Conservation (phyloP, 2,888 invertebrate species). For the Archaeoteleia sp. region DNA sequence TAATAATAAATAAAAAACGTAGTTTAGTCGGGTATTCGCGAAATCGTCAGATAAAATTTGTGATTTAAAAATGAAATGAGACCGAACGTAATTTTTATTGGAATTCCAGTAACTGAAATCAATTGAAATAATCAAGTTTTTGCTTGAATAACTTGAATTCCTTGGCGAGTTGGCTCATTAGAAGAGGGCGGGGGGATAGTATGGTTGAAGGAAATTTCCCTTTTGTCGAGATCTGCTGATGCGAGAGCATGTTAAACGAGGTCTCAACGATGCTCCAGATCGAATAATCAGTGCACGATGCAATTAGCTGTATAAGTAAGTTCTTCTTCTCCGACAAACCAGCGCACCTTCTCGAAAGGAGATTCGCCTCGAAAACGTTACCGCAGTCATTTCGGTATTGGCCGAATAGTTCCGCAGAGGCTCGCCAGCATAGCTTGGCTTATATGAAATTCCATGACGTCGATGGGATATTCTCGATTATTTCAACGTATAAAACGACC, state of each 20-base stretch:
- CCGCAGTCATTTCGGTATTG: constrained; percentile 55
- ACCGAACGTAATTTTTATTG: neutral
- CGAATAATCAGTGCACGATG: constrained; percentile 35
- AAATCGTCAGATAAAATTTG: neutral
- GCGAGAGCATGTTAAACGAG: constrained; percentile 30
- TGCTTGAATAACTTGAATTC: constrained; percentile 3
- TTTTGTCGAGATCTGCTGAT: constrained; percentile 32
- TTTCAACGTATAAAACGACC: constrained; percentile 37
- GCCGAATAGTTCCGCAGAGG: constrained; percentile 51
- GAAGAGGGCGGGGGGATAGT: constrained; percentile 10
- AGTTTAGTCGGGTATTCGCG: no score
- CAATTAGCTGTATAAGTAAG: constrained; percentile 43
- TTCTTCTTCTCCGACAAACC: constrained; percentile 23
- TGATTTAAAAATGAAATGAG: neutral
- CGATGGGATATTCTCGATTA: constrained; percentile 48
- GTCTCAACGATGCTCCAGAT: constrained; percentile 32
- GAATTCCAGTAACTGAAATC: neutral
- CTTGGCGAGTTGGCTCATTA: neutral
- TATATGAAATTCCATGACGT: constrained; percentile 56
- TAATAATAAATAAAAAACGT: no score
- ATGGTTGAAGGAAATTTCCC: constrained; percentile 23
- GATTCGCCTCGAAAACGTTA: constrained; percentile 20
- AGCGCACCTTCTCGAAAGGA: constrained; percentile 13
- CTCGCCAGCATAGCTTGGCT: constrained; percentile 40
- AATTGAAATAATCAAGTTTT: constrained; percentile 15